These are phyloP conservation scores for Microcebus murinus DNA, from an alignment of 2,113 vertebrate genomes.

Conservation along the genomic window DNA sequence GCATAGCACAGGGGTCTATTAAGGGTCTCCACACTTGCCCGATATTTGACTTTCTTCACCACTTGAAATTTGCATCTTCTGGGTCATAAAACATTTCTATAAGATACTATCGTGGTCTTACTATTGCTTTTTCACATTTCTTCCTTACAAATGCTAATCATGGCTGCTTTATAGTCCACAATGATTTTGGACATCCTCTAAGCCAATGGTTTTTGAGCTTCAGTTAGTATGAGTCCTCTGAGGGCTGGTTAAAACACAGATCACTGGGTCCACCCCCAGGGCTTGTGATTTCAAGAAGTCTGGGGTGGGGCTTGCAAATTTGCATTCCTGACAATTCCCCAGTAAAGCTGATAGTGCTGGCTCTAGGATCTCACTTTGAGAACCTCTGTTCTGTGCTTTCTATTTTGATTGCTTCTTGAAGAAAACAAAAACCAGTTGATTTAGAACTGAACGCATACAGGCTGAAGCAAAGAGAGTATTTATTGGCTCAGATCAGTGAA, in stretches of 20 bases:
- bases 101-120: conserved; percentile 37
- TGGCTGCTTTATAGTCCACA: background rate
- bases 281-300: background rate
- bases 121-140: conserved; percentile 53
- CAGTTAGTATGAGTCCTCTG: background rate
- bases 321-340: background rate
- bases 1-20: conserved; percentile 80
- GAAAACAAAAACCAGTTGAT: background rate
- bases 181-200: background rate
- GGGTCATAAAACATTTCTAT: conserved; percentile 65
- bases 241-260: background rate
- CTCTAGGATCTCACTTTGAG: background rate
- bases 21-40: conserved; percentile 82
- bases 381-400: background rate
- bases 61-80: conserved; percentile 84
- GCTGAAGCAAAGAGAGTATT: background rate
- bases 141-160: conserved; percentile 51
- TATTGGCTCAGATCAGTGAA: background rate
- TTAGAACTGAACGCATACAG: background rate
- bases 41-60: conserved; percentile 76
- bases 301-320: background rate
- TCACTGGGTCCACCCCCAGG: too few relatives aligned
- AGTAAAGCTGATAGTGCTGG: background rate
- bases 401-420: background rate
- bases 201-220: background rate